Evolutionary conservation across 2,113 vertebrate species (phyloP).

Genomic region (Actenoides lindsayi): DNA sequence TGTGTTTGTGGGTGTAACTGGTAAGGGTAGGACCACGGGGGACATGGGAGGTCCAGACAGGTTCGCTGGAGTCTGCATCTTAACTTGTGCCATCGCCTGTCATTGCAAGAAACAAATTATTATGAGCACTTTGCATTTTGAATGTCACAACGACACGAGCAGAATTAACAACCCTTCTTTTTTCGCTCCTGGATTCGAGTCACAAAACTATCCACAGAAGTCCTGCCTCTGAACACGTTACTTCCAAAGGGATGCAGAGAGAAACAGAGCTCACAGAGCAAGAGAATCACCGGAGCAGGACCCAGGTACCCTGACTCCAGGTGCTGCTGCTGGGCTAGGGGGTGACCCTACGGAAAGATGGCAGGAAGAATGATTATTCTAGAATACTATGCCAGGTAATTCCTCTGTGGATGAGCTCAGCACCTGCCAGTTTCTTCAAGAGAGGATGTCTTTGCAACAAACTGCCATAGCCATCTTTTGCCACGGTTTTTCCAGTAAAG

Average conservation of each 20-base stretch:
- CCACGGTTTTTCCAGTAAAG: neutral
- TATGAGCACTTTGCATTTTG: neutral
- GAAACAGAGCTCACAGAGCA: neutral
- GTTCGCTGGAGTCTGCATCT: conserved; percentile 88
- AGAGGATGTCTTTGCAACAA: neutral
- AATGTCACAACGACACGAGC: neutral
- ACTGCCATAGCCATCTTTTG: neutral
- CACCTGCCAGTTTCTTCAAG: neutral
- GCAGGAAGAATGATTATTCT: neutral
- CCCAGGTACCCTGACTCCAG: rapidly evolving
- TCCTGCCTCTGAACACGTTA: neutral
- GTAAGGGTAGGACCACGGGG: conserved; percentile 77
- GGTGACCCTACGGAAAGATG: neutral
- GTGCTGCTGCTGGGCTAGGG: neutral
- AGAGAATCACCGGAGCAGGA: neutral
- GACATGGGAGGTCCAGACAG: conserved; percentile 85
- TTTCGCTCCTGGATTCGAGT: neutral
- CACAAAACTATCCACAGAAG: neutral
- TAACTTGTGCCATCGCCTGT: conserved; percentile 93
- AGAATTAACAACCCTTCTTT: neutral
- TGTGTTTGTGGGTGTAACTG: conserved; percentile 83
- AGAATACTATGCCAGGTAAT: neutral
- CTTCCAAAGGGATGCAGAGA: neutral
- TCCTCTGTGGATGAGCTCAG: neutral
- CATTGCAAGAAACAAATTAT: conserved; percentile 69